Base-by-base conservation (phyloP, 2,888 invertebrate genomes). In the Leuctra nigra region DNA sequence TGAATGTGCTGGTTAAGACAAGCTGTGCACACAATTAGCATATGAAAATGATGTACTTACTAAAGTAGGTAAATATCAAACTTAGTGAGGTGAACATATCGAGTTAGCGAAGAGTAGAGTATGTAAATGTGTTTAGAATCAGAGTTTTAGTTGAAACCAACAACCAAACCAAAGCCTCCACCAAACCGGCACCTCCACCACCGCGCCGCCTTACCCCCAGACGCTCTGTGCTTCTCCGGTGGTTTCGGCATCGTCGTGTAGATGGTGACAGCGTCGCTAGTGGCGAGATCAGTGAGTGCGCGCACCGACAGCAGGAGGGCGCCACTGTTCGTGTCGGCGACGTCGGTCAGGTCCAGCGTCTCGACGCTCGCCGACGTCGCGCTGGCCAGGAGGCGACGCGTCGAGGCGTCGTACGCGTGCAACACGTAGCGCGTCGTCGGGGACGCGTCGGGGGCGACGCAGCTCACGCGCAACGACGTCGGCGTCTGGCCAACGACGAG, bases 351-450 rank as follows among this genome's bases (percentile, higher is more conserved):
- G 62, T 73, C 72, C 61, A 77, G 72, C 62, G 72, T 70, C 59
- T 73, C 72, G 24, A 77, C 72, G 54, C 70, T 71, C 62, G 71
- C 68, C 38, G 77, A 77, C 24, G 75, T 77, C 18, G 76, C 70
- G 46, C 77, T 77, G 55, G 74, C 77, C 61, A 77, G 66, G 53
- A 78, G 69, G 48, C 72, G 69, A 20, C 76, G 71, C 53, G 74
- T 75, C 61, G 72, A 72, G 33, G 77, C 76, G 63, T 77, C 76
- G 69, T 73, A 78, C 57, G 75, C 77, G 68, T 78, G 78, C 62
- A 78, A 72, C 52, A 78, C 68, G 66, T 75, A 77, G 61, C 72
- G 74, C 61, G 72, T 69, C 60, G 68, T 64, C 63, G 68, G 65
- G 63, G 71, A 69, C 62, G 22, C 7, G 14, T 18, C 4, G 29